Evolutionary conservation across 2,797 vertebrate species (phyloP).

Genomic region (Acanthurus tractus): DNA sequence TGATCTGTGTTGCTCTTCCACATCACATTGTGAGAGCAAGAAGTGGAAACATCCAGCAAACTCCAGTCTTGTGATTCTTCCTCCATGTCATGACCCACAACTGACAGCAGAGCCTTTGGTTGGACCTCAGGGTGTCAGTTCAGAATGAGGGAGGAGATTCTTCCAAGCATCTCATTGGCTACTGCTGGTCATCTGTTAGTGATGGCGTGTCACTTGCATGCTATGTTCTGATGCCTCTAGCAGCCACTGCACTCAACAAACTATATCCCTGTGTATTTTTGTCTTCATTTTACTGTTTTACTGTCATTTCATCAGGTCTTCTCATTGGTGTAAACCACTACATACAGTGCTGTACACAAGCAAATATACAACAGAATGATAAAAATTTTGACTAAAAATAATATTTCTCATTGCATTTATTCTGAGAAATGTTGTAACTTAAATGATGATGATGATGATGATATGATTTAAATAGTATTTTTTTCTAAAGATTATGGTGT

Average conservation of each 20-base stretch:
- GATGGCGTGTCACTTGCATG: slow-evolving; percentile 29
- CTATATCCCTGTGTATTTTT: not conserved
- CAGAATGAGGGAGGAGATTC: not conserved
- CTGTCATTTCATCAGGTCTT: not conserved
- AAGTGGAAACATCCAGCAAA: not conserved
- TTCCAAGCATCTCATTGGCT: slow-evolving; percentile 24
- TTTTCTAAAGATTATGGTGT: too few species aligned
- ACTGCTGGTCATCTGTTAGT: not conserved
- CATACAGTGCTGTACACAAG: not conserved
- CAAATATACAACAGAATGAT: too few species aligned
- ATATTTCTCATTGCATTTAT: too few species aligned
- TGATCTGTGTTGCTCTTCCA: slow-evolving; percentile 5
- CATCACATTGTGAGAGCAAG: not conserved
- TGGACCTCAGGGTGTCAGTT: not conserved
- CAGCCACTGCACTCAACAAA: slow-evolving; percentile 6
- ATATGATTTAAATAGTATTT: too few species aligned
- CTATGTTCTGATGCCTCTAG: slow-evolving; percentile 29
- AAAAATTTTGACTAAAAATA: too few species aligned
- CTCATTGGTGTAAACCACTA: not conserved
- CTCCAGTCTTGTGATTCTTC: not conserved
- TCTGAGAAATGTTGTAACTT: too few species aligned
- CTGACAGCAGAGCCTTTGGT: not conserved
- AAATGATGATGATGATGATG: too few species aligned
- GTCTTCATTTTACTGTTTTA: not conserved
- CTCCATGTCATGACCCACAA: slow-evolving; percentile 4